These are phyloP conservation scores for Passer montanus DNA, from an alignment of 2,113 vertebrate genomes.

Conservation along the genomic window DNA sequence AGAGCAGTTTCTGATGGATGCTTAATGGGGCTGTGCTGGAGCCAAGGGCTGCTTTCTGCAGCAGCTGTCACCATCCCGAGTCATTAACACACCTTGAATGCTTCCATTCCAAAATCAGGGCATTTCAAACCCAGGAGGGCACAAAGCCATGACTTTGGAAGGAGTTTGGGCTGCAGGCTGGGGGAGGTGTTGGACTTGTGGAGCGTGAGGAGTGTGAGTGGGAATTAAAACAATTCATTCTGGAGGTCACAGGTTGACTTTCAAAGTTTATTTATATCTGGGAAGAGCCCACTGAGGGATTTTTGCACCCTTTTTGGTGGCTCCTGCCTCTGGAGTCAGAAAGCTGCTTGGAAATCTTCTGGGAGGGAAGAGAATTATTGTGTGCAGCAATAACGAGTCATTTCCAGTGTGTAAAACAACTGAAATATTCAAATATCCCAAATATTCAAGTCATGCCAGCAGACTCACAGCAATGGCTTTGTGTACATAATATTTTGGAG, in stretches of 20 bases:
- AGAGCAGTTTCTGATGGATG: constrained; percentile 70
- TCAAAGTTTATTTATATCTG: neutral
- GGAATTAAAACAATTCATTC: neutral
- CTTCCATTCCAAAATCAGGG: constrained; percentile 66
- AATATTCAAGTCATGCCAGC: neutral
- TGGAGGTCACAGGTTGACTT: neutral
- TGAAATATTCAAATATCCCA: neutral
- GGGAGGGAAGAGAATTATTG: neutral
- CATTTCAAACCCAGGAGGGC: constrained; percentile 39
- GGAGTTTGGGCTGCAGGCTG: constrained; percentile 35
- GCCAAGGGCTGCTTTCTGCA: constrained; percentile 70
- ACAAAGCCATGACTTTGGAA: constrained; percentile 29
- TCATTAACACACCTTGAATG: constrained; percentile 79
- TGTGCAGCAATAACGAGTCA: fast-evolving
- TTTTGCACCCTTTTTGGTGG: neutral
- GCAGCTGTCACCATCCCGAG: constrained; percentile 74
- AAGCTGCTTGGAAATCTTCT: neutral
- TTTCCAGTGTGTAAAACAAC: neutral
- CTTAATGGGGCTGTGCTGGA: constrained; percentile 72
- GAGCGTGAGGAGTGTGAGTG: neutral
- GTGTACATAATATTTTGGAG: neutral
- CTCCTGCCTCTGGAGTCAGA: neutral
- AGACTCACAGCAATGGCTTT: neutral
- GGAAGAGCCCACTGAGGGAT: neutral
- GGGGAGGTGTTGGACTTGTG: neutral